Evolutionary conservation across 2,113 vertebrate genomes (phyloP).

Genomic region (Ceyx cyanopectus): DNA sequence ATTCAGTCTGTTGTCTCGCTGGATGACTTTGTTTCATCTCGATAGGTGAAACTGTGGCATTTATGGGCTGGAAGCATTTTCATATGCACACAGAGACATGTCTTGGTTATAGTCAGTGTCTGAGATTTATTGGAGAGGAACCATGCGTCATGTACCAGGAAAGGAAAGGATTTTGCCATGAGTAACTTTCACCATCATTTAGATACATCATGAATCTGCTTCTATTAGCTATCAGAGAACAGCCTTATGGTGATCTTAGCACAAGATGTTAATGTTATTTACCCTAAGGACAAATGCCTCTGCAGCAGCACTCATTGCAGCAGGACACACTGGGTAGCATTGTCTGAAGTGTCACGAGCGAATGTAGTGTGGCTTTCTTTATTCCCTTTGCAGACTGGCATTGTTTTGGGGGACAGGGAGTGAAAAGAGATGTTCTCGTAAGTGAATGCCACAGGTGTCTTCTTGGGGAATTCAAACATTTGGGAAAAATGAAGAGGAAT

Average conservation of each 20-base stretch:
- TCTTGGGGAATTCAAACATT: background rate
- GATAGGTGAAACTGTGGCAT: background rate
- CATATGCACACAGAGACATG: background rate
- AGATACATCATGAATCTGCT: background rate
- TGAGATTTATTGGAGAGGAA: constrained; percentile 33
- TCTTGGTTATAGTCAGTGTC: background rate
- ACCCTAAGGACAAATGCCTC: background rate
- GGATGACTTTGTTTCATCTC: constrained; percentile 31
- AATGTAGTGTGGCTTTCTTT: background rate
- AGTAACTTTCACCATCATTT: background rate
- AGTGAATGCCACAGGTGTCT: constrained; percentile 31
- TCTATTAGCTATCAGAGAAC: background rate
- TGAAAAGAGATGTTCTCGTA: background rate
- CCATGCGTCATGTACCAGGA: background rate
- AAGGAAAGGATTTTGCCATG: background rate
- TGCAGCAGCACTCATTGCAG: background rate
- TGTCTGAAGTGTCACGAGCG: background rate
- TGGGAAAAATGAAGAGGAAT: background rate
- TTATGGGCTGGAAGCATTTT: constrained; percentile 42
- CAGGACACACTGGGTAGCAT: background rate
- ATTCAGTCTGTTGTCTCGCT: constrained; percentile 51
- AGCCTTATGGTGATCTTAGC: background rate
- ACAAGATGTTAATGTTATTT: background rate
- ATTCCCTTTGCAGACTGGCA: background rate
- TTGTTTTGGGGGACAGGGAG: background rate